Evolutionary conservation across 2,797 vertebrate genomes (phyloP).

Genomic region (Myotis myotis): DNA sequence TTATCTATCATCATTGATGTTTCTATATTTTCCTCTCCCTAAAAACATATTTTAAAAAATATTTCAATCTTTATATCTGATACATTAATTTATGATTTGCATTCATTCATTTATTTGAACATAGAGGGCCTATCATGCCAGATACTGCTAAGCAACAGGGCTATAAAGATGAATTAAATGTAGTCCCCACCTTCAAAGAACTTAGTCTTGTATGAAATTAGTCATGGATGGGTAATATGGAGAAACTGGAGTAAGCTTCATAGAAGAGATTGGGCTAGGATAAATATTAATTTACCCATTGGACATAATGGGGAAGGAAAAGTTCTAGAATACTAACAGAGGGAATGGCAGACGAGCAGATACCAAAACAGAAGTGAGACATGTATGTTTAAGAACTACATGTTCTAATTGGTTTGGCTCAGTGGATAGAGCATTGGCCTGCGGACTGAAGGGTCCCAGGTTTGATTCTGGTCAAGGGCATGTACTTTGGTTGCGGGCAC

Average conservation of each 20-base stretch:
- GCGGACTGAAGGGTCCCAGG: no score
- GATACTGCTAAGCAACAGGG: neutral
- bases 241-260: neutral
- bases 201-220: neutral
- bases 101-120: neutral
- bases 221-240: neutral
- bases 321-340: neutral
- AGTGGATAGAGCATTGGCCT: no score
- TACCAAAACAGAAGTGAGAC: neutral
- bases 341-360: neutral
- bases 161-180: neutral
- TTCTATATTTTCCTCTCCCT: no score
- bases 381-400: neutral
- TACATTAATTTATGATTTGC: neutral
- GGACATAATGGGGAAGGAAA: neutral
- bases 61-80: conserved; percentile 20
- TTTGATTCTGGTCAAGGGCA: no score
- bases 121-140: neutral
- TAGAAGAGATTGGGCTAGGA: neutral
- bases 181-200: neutral
- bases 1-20: no score
- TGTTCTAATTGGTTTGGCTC: neutral
- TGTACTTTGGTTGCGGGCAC: no score
- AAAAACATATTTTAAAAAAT: neutral
- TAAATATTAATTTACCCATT: neutral